Percentiles rank a stretch among this genome's conserved stretches.
These are phyloP conservation scores for Idaea dimidiata DNA, from an alignment of 2,888 invertebrate species.

Conservation along the genomic window DNA sequence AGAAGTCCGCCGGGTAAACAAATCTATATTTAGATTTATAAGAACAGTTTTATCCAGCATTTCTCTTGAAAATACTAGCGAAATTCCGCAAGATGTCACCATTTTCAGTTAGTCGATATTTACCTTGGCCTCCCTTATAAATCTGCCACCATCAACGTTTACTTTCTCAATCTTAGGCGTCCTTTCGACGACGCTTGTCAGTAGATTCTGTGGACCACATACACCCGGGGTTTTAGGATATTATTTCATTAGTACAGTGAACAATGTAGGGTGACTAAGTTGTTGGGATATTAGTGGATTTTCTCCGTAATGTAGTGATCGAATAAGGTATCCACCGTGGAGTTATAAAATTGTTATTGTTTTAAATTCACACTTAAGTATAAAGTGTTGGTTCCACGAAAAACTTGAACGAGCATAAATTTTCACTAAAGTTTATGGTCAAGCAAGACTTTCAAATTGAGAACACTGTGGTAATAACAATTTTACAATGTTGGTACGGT, in stretches of 20 bases:
- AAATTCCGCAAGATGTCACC: conserved; percentile 41
- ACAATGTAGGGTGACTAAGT: not conserved
- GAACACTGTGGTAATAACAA: no score
- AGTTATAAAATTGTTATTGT: no score
- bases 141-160: conserved; percentile 96
- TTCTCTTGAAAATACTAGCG: not conserved
- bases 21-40: no score
- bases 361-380: no score
- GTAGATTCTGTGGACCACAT: conserved; percentile 86
- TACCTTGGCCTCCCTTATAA: conserved; percentile 99
- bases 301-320: not conserved
- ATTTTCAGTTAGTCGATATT: conserved; percentile 57
- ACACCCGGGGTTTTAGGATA: conserved; percentile 17
- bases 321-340: no score
- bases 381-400: no score
- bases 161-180: conserved; percentile 97
- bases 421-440: not conserved
- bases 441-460: no score
- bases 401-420: no score
- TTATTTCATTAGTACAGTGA: conserved; percentile 2
- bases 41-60: no score
- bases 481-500: no score
- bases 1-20: no score
- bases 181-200: conserved; percentile 95
- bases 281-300: not conserved